These are phyloP conservation scores for Diabrotica undecimpunctata DNA, from an alignment of 1,140 invertebrate genomes.

Conservation along the genomic window DNA sequence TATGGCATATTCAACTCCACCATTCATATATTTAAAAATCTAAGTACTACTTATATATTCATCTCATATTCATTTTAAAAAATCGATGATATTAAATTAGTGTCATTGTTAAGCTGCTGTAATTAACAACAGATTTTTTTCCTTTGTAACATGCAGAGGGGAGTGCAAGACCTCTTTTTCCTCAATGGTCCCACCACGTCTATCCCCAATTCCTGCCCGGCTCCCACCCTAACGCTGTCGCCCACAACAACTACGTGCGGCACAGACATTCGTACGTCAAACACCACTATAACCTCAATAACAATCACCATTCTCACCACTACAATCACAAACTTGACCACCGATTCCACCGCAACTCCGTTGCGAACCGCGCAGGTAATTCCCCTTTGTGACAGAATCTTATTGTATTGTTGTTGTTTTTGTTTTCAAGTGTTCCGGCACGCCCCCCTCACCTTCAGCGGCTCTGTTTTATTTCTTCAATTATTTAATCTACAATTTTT, in stretches of 20 bases:
- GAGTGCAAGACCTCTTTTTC: conserved; percentile 71
- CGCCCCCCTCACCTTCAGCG: conserved; percentile 4
- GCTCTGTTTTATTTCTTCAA: neutral
- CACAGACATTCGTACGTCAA: conserved; percentile 54
- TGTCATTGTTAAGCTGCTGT: neutral
- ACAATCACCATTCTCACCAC: conserved; percentile 55
- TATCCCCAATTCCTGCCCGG: conserved; percentile 87
- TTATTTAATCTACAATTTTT: neutral
- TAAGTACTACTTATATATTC: too few relatives aligned
- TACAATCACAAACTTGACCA: conserved; percentile 49
- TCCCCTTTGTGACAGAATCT: neutral
- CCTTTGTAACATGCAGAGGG: conserved; percentile 39
- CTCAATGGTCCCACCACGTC: conserved; percentile 88
- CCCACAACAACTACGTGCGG: conserved; percentile 58
- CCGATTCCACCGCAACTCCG: conserved; percentile 59
- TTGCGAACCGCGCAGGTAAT: conserved; percentile 63
- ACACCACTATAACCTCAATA: conserved; percentile 49
- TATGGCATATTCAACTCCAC: too few relatives aligned
- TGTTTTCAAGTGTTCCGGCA: conserved; percentile 8
- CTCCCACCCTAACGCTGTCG: conserved; percentile 69
- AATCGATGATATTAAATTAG: neutral
- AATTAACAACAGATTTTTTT: conserved; percentile 24
- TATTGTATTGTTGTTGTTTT: conserved; percentile 6
- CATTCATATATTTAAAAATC: too few relatives aligned
- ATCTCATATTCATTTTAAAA: too few relatives aligned